Base-by-base conservation (phyloP, 1,140 invertebrate species). In the Brachionus angularis region DNA sequence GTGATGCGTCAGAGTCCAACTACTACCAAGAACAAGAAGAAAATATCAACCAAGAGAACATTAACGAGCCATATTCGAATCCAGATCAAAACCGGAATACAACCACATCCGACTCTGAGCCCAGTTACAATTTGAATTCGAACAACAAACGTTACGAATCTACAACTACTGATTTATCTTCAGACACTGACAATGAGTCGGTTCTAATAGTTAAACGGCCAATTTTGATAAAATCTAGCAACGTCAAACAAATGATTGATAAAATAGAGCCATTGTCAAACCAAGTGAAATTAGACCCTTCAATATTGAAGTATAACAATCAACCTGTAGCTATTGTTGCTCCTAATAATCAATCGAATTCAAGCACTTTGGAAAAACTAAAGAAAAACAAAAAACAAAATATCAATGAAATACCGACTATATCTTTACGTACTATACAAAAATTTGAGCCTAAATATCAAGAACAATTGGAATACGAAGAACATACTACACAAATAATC, bases 241-340 rank as follows among this genome's bases (percentile, higher is more conserved):
- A 7, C 16, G 21, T 58, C 18, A 25, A 5, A n/a, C n/a, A n/a
- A n/a, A n/a, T n/a, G n/a, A n/a, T n/a, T n/a, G n/a, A n/a, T 55
- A 7, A 16, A 34, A 21, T 55, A 27, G n/a, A 34, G 33, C 10
- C 21, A 18, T 27, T 23, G 53, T 14, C 14, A n/a, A n/a, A n/a
- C n/a, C n/a, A n/a, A n/a, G n/a, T 58, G 12, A 33, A 34, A 39
- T 39, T 58, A 23, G 53, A 58, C n/a, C 7, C 34, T 12, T 21
- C 34, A 39, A 58, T 21, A 14, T 16, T 58, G 10, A 58, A 36
- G 39, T 39, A 58, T 27, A 34, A 27, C 1, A 67, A 67, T 50
- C 62, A 67, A 50, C 62, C 62, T 0, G 27, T 67, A 31, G 62
- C 62, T 14, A 50, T 67, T 47, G 62, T 67, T 18, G 62, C 62